These are phyloP conservation scores for Trichosurus vulpecula DNA, from an alignment of 2,797 vertebrate genomes.

Conservation along the genomic window DNA sequence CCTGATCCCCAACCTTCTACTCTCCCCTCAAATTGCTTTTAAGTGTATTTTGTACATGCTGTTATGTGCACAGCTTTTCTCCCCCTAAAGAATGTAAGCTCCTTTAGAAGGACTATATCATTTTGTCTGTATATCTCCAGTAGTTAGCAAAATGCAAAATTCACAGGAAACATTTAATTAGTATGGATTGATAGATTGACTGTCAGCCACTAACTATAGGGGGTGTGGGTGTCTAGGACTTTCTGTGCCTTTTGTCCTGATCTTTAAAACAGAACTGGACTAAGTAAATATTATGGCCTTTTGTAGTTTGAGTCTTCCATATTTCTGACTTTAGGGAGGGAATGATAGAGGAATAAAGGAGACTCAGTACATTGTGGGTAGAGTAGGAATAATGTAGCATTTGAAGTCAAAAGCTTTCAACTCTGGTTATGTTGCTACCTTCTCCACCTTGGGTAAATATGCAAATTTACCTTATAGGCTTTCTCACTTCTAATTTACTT, in stretches of 20 bases:
- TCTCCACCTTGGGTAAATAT: background rate
- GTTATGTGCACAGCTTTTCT: background rate
- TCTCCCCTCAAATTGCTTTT: background rate
- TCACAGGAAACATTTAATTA: background rate
- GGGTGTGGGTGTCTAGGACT: background rate
- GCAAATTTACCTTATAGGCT: background rate
- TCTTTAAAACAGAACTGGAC: background rate
- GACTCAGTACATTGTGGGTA: background rate
- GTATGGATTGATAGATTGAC: background rate
- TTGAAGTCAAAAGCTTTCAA: background rate
- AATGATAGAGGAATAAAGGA: background rate
- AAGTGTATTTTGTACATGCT: background rate
- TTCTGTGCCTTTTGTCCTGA: background rate
- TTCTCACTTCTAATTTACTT: background rate
- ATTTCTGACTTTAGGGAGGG: background rate
- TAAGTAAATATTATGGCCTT: background rate
- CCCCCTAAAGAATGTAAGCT: background rate
- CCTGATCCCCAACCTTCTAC: background rate
- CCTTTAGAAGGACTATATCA: background rate
- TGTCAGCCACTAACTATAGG: background rate
- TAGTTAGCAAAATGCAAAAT: background rate
- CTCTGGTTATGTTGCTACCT: background rate
- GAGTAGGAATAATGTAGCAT: background rate
- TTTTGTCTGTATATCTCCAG: background rate
- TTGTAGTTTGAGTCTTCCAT: background rate